Conservation (phyloP, 92 coral and sea anemone species). For the Epizoanthus scotinus region DNA sequence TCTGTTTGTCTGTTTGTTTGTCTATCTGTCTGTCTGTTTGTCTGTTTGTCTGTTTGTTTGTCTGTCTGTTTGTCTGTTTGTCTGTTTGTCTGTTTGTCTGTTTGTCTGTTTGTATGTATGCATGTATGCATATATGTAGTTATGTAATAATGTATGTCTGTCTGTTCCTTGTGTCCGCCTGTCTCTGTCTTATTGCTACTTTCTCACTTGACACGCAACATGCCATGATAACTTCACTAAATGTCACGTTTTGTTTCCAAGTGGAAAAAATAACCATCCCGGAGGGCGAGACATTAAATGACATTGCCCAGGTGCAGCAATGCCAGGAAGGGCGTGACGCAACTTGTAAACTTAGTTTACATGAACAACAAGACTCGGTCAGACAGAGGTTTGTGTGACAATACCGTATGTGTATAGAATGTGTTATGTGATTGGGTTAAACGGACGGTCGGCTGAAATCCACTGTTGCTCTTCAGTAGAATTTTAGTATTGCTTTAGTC, state of each 20-base stretch:
- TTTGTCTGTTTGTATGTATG: background rate
- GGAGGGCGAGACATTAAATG: slow-evolving; percentile 34
- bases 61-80: background rate
- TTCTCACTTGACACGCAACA: too few species aligned
- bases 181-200: too few species aligned
- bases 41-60: background rate
- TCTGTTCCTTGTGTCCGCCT: background rate
- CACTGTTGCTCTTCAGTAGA: too few species aligned
- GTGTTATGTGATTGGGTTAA: too few species aligned
- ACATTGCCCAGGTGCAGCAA: slow-evolving; percentile 31
- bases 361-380: background rate
- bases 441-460: too few species aligned
- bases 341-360: background rate
- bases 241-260: background rate
- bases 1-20: background rate
- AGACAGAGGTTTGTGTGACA: background rate
- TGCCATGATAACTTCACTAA: background rate
- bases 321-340: slow-evolving; percentile 6
- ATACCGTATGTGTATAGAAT: too few species aligned
- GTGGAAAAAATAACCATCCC: background rate
- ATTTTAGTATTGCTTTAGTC: too few species aligned
- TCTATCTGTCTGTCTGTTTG: too few species aligned
- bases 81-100: background rate
- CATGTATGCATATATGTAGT: background rate
- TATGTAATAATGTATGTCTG: background rate